Base-by-base conservation (phyloP, 2,888 invertebrate species). In the Brenthis hecate region DNA sequence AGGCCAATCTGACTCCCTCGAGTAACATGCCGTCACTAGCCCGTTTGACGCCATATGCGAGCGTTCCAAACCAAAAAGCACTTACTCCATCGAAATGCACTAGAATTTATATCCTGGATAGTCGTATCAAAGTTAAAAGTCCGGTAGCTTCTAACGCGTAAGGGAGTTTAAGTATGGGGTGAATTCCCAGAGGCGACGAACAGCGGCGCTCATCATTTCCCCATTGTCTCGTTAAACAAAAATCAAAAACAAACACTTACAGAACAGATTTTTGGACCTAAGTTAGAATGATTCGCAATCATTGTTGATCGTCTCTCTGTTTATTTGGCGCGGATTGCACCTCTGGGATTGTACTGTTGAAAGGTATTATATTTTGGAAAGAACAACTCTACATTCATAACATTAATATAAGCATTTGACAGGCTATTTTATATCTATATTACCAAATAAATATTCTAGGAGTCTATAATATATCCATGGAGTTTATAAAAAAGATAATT, bases 201-300 rank as follows among this genome's bases (percentile, higher is more conserved):
- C 84, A 80, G 86, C 88, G 83, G 86, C 85, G 89, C 91, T 92
- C 92, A 92, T 92, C 92, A 91, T 92, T 91, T 91, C 92, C 92
- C 92, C 89, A 92, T 92, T 92, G 92, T 92, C 91, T 92, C 91
- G 92, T 92, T 92, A 92, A 88, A 92, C 92, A 91, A 92, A 92
- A 92, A 92, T 92, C 91, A 92, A 92, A 92, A 91, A 91, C 91
- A 92, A 92, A 92, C 92, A 91, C 86, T 87, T 86, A 75, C 83
- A 81, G 81, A 80, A 75, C 85, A 87, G 90, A 90, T 91, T 91
- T 90, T 88, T 81, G 87, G 86, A 83, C 85, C 87, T 88, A 86
- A 89, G 87, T 88, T 82, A 80, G 80, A 83, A 87, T 89, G 86
- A 89, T 86, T 88, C 85, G 85, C 84, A 80, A 88, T 90, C 79